Percentiles rank a stretch among this genome's conserved stretches.
Evolutionary conservation across 2,113 vertebrate species (phyloP).

Genomic region (Sebastes fasciatus): DNA sequence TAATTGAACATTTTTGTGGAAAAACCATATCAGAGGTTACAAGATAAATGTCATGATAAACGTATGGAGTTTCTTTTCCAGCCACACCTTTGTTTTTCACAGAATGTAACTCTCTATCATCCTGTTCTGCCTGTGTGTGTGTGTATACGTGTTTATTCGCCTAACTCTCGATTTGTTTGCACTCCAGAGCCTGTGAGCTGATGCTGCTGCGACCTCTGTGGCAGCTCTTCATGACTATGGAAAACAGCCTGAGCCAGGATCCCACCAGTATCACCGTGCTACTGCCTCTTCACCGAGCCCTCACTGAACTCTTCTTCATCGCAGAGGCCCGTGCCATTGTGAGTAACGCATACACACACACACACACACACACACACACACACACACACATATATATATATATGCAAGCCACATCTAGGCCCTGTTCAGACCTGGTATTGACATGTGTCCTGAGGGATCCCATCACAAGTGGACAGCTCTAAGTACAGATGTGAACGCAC

Average conservation of each 20-base stretch:
- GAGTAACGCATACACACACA: conserved; percentile 67
- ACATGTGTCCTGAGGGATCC: too few species aligned
- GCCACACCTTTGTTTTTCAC: background rate
- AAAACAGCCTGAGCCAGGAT: conserved; percentile 88
- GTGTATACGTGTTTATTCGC: background rate
- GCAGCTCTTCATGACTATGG: conserved; percentile 95
- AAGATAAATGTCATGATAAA: background rate
- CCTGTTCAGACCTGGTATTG: too few species aligned
- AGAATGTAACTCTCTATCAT: background rate
- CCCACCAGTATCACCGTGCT: conserved; percentile 89
- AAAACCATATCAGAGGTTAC: background rate
- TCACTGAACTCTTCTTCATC: conserved; percentile 96
- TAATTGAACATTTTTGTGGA: background rate
- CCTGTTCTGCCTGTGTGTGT: background rate
- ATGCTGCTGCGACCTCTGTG: conserved; percentile 93
- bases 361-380: background rate
- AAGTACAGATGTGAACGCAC: too few species aligned
- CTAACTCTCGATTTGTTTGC: conserved; percentile 19
- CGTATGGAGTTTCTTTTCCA: background rate
- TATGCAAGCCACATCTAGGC: background rate
- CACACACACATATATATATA: background rate
- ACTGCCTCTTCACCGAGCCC: conserved; percentile 94
- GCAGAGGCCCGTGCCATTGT: conserved; percentile 93
- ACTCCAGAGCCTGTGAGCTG: conserved; percentile 91
- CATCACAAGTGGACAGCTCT: too few species aligned